Evolutionary conservation across 2,888 invertebrate species (phyloP), one percentile per base, ranked within the genome.

Genomic region (Eupithecia tripunctaria): DNA sequence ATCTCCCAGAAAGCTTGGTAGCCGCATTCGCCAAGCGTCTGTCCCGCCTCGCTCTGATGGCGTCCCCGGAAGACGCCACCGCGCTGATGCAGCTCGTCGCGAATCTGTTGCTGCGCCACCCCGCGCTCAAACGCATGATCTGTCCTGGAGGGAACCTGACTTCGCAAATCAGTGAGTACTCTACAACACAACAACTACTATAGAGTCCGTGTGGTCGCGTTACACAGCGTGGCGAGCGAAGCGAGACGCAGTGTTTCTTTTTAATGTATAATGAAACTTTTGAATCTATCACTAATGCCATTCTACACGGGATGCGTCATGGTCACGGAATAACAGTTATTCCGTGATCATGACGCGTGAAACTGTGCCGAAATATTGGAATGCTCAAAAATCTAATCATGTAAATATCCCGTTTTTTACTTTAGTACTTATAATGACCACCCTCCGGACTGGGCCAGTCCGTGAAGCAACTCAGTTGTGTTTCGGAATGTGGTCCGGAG

Each of bases 11-110:
- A 84, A 96, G 96, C 79, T 90, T 99, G 81, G 98, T 99, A 10
- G 99, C 99, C 0, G 98, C 99, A 2, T 99, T 99, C 89, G 97
- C 97, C 2, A 99, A 99, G 92, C 96, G 98, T 59, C 89, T 99
- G 77, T 96, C 98, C 0, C 96, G 99, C 6, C 94, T 99, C 75
- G 96, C 97, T 25, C 94, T 99, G 72, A 95, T 97, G 32, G 98
- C 99, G 6, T 97, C 98, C 4, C 96, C 98, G 0, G 96, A 97
- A 76, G 97, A 98, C 86, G 96, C 97, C 64, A 92, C 96, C 8
- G 96, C 97, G 18, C 96, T 98, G 78, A 95, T 98, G 82, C 95
- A 96, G 80, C 97, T 99, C 80, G 96, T 99, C 66, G 96, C 97
- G 70, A 99, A 99, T 93, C 93, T 99, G 73, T 93, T 99, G 81